phyloP scores from a whole-genome alignment of 2,888 invertebrate genomes.

The Acronicta alni region DNA sequence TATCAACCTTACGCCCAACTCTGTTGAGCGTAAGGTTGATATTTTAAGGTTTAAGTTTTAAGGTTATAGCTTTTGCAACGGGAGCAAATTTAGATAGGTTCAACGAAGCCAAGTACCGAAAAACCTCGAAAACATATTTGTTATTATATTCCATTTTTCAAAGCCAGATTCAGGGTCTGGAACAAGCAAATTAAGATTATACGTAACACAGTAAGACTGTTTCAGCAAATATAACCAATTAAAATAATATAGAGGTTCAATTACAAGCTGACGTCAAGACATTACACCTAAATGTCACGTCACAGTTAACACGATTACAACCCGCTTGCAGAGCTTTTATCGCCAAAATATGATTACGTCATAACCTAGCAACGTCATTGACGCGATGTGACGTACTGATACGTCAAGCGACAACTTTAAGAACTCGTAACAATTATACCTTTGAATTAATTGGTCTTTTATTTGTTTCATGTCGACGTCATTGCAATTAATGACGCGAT shows the following conservation, averaged over 20 bases:
- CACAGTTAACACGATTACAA: conserved; percentile 18
- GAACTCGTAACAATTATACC: conserved; percentile 7
- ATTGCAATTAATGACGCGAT: background rate
- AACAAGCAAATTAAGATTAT: no score
- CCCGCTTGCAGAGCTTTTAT: conserved; percentile 12
- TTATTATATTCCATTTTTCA: no score
- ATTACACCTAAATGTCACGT: conserved; percentile 16
- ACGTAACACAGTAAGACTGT: no score
- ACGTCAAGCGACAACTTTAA: conserved; percentile 14
- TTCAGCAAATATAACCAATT: conserved; percentile 5
- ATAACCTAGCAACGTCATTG: conserved; percentile 19
- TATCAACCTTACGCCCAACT: no score
- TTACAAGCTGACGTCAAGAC: conserved; percentile 27
- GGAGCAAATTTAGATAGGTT: no score
- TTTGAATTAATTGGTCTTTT: conserved; percentile 22
- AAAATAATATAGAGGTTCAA: conserved; percentile 2
- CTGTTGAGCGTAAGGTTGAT: no score
- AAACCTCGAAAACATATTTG: no score
- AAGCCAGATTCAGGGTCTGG: no score
- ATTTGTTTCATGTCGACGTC: conserved; percentile 8
- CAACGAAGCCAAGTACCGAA: no score
- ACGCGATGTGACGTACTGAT: conserved; percentile 4
- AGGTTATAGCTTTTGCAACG: no score
- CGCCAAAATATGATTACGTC: conserved; percentile 25
- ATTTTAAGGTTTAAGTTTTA: no score